Evolutionary conservation across 2,113 vertebrate genomes (phyloP), one percentile per base, ranked within the genome.

Genomic region (Corapipo altera): DNA sequence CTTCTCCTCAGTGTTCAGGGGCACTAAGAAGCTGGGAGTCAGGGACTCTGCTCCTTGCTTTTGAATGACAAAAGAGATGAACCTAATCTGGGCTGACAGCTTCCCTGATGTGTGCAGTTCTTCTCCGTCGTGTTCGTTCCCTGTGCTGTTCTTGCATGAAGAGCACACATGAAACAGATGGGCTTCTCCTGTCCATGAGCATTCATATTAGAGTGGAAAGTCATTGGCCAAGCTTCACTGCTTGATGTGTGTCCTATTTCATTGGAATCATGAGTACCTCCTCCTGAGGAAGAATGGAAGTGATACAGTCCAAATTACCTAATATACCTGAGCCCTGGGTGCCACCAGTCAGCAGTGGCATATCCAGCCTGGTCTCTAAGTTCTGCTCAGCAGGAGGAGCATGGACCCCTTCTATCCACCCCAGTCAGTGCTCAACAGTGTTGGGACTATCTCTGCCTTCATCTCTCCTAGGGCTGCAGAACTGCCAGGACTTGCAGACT

Each of bases 81-180:
- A 16, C 3, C 12, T 41, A 6, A 59, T 26, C 32, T 4, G 26
- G 37, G 49, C n/a, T 75, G 58, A 16, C 78, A 44, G 19, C 22
- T 79, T 64, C 54, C 88, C 41, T 62, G 62, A 18, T 48, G 44
- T 26, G 70, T 18, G 44, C 30, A 24, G 57, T 6, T 85, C 77
- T 64, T 59, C 66, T 32, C 19, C 35, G 6, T 11, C 0, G 0
- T 30, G 22, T 55, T 59, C 5, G 2, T 67, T 64, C 48, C 44
- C 46, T 35, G 35, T 18, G 73, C 20, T 72, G 32, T 33, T 88
- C 74, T 65, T 62, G 59, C n/a, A 4, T 37, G 46, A 76, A 62
- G 46, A 77, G 21, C 62, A 32, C 21, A 27, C 8, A 6, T 3
- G 11, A 90, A 65, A n/a, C 62, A 80, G 43, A 41, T 26, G 79